These are phyloP conservation scores for Thysanoteuthis rhombus DNA, from an alignment of 2,888 invertebrate genomes.

Conservation along the genomic window DNA sequence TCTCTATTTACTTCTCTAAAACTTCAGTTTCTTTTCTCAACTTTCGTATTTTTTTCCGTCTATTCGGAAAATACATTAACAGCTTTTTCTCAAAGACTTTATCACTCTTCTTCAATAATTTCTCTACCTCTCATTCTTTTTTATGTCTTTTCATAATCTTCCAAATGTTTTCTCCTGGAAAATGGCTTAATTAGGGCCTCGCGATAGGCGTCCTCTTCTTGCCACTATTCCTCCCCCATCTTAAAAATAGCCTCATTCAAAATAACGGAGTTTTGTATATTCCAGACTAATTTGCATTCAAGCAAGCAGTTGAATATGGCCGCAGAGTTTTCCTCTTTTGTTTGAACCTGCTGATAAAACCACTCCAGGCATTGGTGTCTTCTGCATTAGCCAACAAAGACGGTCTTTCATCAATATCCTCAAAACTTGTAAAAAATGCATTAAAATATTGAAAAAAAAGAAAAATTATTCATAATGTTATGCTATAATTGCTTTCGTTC, in stretches of 20 bases:
- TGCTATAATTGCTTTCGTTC: background rate
- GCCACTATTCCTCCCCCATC: background rate
- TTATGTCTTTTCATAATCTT: background rate
- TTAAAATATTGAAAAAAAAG: background rate
- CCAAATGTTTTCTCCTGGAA: background rate
- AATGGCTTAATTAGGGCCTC: background rate
- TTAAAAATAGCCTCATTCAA: background rate
- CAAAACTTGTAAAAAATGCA: background rate
- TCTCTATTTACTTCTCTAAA: no score
- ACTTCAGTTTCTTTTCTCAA: no score
- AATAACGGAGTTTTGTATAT: background rate
- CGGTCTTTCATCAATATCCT: background rate
- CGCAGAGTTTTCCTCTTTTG: background rate
- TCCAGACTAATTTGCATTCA: background rate
- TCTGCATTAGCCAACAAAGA: constrained; percentile 12
- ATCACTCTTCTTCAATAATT: background rate
- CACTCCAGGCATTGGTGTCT: background rate
- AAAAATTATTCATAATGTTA: background rate
- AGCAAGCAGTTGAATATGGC: background rate
- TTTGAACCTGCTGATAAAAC: background rate
- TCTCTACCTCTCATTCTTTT: background rate
- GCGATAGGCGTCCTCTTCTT: background rate
- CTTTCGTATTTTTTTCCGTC: background rate
- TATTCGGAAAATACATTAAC: background rate
- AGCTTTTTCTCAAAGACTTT: background rate